Evolutionary conservation across 2,888 invertebrate genomes (phyloP).

Genomic region (Sclerodermus sp.): DNA sequence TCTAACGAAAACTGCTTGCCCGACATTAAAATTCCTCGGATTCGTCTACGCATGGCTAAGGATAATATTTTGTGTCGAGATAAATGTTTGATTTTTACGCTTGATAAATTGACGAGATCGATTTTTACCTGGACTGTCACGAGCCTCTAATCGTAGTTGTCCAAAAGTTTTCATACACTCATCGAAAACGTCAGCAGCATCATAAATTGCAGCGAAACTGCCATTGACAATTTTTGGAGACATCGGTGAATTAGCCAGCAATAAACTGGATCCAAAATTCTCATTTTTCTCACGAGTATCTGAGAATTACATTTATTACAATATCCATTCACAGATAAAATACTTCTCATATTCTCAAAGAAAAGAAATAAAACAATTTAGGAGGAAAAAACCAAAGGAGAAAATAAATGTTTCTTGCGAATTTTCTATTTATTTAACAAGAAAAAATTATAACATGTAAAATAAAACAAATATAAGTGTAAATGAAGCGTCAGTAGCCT

Average conservation of each 20-base stretch:
- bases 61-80: neutral
- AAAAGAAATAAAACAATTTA: too few relatives aligned
- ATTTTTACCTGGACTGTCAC: slow-evolving; percentile 72
- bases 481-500: too few relatives aligned
- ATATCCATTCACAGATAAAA: too few relatives aligned
- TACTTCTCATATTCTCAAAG: too few relatives aligned
- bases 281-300: slow-evolving; percentile 83
- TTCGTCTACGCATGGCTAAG: slow-evolving; percentile 79
- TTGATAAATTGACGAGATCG: too few relatives aligned
- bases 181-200: slow-evolving; percentile 73
- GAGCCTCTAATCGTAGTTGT: slow-evolving; percentile 71
- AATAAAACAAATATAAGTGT: too few relatives aligned
- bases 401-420: too few relatives aligned
- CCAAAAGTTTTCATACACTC: slow-evolving; percentile 74
- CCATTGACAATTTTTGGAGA: slow-evolving; percentile 96
- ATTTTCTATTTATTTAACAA: too few relatives aligned
- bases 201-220: slow-evolving; percentile 89
- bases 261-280: slow-evolving; percentile 89
- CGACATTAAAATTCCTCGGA: slow-evolving; percentile 84
- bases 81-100: neutral
- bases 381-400: too few relatives aligned
- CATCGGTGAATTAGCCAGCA: slow-evolving; percentile 93
- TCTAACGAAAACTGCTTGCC: slow-evolving; percentile 91
- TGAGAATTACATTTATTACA: slow-evolving; percentile 46
- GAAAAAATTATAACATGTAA: too few relatives aligned